Evolutionary conservation across 2,888 invertebrate species (phyloP), one percentile per base, ranked within the genome.

Genomic region (Carterocephalus palaemon): DNA sequence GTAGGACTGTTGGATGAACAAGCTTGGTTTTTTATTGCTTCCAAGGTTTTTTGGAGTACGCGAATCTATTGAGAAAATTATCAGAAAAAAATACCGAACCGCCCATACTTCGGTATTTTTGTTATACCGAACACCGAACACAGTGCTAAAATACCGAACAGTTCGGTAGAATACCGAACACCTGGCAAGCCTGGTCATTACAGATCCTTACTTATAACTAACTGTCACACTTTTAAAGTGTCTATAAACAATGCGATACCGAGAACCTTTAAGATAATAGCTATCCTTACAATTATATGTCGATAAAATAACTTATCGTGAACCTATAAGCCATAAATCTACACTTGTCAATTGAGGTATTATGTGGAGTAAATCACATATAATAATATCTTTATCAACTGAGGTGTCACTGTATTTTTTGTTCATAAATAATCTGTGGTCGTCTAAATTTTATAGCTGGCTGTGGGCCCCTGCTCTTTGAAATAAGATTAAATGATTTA

Each of bases 401-500:
- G 9, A 29, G 32, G 28, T 43, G 49, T 52, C 47, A 34, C 23
- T 45, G 16, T 29, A 23, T 45, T 31, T 37, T 43, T 29, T 19
- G 23, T 48, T 49, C 41, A 51, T 57, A 54, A 53, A 52, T 47
- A 52, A 52, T 52, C 53, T 51, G 43, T 33, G 32, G 46, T 53
- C 47, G 45, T 54, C 57, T 60, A 65, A 66, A 64, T 64, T 70
- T 59, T 71, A 72, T 68, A 59, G 66, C 57, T 54, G 57, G 57
- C 55, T 56, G 61, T 59, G 61, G 70, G 74, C 73, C 74, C 68
- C 66, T 71, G 73, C 64, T 75, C 75, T 71, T 74, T 62, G 62
- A 67, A 73, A 70, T 69, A 70, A 74, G 70, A 74, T 75, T 80
- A 77, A 80, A 81, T 78, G 75, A 83, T 83, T 84, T 84, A 84